Conservation (phyloP, 2,888 invertebrate genomes). For the Halocaridina rubra region DNA sequence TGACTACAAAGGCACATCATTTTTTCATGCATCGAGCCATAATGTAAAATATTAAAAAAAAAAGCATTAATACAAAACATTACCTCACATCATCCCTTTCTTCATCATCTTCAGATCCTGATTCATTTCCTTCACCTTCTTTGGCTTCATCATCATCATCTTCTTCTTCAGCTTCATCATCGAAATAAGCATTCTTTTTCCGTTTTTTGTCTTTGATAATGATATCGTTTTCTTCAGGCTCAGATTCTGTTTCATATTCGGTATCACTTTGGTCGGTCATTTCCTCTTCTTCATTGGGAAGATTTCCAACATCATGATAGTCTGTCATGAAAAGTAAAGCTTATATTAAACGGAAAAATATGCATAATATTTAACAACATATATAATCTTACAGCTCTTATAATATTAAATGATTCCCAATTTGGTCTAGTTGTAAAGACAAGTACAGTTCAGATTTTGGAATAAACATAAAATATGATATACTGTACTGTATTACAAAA, state of each 20-base stretch:
- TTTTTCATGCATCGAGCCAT: neutral
- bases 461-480: neutral
- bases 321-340: constrained; percentile 61
- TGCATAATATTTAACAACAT: neutral
- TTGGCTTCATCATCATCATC: constrained; percentile 66
- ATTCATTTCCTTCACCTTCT: constrained; percentile 46
- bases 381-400: no score
- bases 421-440: no score
- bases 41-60: neutral
- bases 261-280: constrained; percentile 69
- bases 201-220: constrained; percentile 56
- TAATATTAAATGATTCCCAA: no score
- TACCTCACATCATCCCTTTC: neutral
- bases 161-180: constrained; percentile 72
- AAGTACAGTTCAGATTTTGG: no score
- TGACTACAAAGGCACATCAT: neutral
- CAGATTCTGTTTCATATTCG: constrained; percentile 67
- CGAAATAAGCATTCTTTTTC: constrained; percentile 67
- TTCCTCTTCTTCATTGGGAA: constrained; percentile 69
- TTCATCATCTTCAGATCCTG: neutral
- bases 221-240: constrained; percentile 67
- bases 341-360: neutral
- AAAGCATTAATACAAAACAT: neutral
- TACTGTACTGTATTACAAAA: neutral
- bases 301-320: constrained; percentile 65